phyloP scores from a whole-genome alignment of 2,113 vertebrate genomes.

The Dipodomys stephensi region DNA sequence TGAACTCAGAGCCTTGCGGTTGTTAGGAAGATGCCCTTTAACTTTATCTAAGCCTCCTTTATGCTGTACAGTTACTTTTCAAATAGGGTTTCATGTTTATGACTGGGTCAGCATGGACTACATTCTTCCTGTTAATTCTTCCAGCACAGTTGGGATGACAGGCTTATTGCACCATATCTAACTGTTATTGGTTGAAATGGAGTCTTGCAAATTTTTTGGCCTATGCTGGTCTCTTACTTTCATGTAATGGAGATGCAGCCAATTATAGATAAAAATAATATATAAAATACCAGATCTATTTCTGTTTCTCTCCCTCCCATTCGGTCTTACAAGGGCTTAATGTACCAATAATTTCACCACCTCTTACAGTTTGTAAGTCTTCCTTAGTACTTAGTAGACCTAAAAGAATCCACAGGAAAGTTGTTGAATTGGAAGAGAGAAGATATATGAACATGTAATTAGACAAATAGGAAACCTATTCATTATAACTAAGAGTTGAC shows the following conservation, averaged over 20 bases:
- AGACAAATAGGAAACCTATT: neutral
- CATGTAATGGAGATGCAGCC: neutral
- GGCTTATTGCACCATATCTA: too few relatives aligned
- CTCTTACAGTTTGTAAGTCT: neutral
- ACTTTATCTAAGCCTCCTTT: neutral
- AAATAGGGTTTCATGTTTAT: too few relatives aligned
- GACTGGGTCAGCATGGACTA: too few relatives aligned
- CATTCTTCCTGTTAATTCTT: too few relatives aligned
- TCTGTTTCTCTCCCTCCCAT: neutral
- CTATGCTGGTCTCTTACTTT: neutral
- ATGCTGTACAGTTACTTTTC: too few relatives aligned
- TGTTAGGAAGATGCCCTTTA: constrained; percentile 1
- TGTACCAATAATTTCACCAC: neutral
- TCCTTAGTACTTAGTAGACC: neutral
- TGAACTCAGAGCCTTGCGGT: too few relatives aligned
- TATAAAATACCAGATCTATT: neutral
- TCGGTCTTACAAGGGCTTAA: neutral
- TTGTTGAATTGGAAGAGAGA: constrained; percentile 2
- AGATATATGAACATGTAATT: neutral
- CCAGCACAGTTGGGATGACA: too few relatives aligned
- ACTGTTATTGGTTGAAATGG: too few relatives aligned
- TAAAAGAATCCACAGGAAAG: neutral
- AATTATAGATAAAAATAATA: neutral
- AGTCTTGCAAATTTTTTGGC: too few relatives aligned
- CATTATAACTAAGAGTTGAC: neutral